These are phyloP conservation scores for Nomia melanderi DNA, from an alignment of 1,140 invertebrate species.

Conservation along the genomic window DNA sequence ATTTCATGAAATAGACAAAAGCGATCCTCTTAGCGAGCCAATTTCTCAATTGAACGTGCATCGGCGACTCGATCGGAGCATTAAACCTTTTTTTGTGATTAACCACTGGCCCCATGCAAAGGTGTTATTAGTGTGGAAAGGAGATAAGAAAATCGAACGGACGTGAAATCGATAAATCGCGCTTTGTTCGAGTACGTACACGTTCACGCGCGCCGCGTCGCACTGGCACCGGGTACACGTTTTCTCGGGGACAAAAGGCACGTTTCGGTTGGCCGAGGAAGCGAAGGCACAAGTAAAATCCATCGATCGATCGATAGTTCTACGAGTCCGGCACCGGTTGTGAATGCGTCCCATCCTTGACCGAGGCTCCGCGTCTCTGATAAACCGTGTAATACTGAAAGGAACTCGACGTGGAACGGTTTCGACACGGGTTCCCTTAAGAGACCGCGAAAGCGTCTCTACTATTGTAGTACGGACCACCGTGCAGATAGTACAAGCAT, in stretches of 20 bases:
- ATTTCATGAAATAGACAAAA: constrained; percentile 6
- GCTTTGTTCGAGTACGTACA: constrained; percentile 31
- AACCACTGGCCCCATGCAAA: background rate
- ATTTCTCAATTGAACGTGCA: background rate
- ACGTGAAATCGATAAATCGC: constrained; percentile 42
- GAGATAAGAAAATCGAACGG: constrained; percentile 17
- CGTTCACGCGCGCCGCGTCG: background rate
- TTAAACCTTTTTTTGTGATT: constrained; percentile 7
- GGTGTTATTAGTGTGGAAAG: constrained; percentile 9
- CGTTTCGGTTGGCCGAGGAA: constrained; percentile 33
- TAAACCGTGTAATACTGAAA: constrained; percentile 52
- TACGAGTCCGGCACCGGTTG: constrained; percentile 5
- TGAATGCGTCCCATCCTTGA: constrained; percentile 38
- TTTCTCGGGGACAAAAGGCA: constrained; percentile 25
- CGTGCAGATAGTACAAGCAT: constrained; percentile 30
- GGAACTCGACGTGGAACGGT: constrained; percentile 40
- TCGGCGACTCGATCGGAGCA: background rate
- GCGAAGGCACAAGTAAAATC: constrained; percentile 35
- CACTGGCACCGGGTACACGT: constrained; percentile 3
- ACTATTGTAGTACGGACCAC: constrained; percentile 45
- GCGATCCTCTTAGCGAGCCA: background rate
- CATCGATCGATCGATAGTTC: constrained; percentile 50
- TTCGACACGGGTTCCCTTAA: constrained; percentile 41
- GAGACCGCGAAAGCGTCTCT: constrained; percentile 49
- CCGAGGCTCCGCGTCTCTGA: constrained; percentile 27